These are phyloP conservation scores for Caenorhabditis sp. DNA, from an alignment of 2,888 invertebrate genomes.

Conservation along the genomic window DNA sequence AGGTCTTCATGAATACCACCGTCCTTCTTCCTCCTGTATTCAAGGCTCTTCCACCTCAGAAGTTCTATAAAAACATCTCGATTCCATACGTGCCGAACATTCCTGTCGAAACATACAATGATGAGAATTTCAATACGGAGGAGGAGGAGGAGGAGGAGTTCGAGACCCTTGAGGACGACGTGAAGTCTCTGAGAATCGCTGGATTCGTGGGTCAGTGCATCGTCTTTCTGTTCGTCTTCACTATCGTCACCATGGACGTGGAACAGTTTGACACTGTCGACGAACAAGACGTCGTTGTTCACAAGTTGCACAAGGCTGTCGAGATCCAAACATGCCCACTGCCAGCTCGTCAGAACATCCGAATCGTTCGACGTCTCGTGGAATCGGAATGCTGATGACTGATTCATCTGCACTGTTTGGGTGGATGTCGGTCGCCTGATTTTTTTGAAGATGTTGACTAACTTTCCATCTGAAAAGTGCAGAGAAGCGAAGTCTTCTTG, in stretches of 20 bases:
- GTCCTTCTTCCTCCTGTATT: neutral
- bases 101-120: neutral
- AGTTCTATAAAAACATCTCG: neutral
- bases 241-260: slow-evolving; percentile 30
- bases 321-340: slow-evolving; percentile 40
- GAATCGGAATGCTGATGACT: slow-evolving; percentile 34
- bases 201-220: slow-evolving; percentile 47
- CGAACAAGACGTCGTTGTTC: neutral
- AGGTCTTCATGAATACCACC: neutral
- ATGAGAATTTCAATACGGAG: neutral
- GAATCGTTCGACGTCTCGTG: neutral
- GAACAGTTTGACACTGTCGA: slow-evolving; percentile 13
- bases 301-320: slow-evolving; percentile 25
- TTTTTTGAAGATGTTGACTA: no score
- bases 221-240: slow-evolving; percentile 33
- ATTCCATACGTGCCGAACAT: slow-evolving; percentile 1
- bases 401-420: no score
- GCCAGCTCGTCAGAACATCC: slow-evolving; percentile 30
- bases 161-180: neutral
- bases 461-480: no score
- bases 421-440: no score
- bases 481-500: no score
- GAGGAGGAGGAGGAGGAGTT: slow-evolving; percentile 1
- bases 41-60: neutral
- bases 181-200: slow-evolving; percentile 29